Conservation (phyloP, 2,113 vertebrate genomes). For the Oncorhynchus masou region DNA sequence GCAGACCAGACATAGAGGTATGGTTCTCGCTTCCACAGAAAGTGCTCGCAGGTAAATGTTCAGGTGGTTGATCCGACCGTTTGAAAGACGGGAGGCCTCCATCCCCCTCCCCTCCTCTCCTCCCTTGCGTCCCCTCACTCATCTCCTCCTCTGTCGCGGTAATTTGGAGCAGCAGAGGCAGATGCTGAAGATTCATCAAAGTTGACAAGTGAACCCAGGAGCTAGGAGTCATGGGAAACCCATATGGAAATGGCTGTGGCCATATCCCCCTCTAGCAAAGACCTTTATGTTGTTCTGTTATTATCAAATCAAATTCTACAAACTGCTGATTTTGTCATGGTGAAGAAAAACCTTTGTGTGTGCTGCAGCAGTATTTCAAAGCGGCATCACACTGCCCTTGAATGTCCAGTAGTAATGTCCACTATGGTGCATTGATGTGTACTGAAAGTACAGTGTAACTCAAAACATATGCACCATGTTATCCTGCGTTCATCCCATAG, state of each 20-base stretch:
- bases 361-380: not conserved
- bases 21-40: constrained; percentile 80
- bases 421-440: not conserved
- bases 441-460: not conserved
- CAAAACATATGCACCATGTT: not conserved
- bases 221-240: constrained; percentile 78
- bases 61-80: constrained; percentile 82
- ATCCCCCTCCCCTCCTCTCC: constrained; percentile 45
- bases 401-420: too few species aligned
- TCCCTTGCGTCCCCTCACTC: constrained; percentile 45
- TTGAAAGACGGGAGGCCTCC: constrained; percentile 78
- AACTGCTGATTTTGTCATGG: constrained; percentile 30
- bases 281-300: constrained; percentile 41
- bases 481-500: not conserved
- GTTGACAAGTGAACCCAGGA: constrained; percentile 87
- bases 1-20: constrained; percentile 72
- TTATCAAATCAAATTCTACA: constrained; percentile 37
- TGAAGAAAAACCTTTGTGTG: not conserved
- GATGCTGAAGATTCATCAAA: constrained; percentile 86
- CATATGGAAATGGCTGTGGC: constrained; percentile 78
- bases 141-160: constrained; percentile 56
- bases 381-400: not conserved
- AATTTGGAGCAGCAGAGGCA: constrained; percentile 81
- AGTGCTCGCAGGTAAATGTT: constrained; percentile 90
- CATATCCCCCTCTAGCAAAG: constrained; percentile 51